phyloP scores from a whole-genome alignment of 2,797 vertebrate genomes.

The Coccyzus lansbergi region DNA sequence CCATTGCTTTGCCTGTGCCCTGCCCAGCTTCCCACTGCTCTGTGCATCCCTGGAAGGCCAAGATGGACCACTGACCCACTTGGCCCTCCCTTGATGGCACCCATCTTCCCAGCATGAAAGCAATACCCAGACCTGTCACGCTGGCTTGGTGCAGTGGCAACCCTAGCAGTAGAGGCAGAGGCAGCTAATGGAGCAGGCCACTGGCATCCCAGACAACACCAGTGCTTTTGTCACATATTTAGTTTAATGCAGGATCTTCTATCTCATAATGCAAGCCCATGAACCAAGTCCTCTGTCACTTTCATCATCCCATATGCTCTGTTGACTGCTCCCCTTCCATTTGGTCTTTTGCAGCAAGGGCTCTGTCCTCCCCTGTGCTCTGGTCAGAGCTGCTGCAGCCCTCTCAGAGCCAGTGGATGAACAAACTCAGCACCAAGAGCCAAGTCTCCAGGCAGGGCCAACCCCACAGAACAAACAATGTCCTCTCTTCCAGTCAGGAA shows the following conservation, averaged over 20 bases:
- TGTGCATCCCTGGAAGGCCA: neutral
- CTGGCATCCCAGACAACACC: neutral
- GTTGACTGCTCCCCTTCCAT: neutral
- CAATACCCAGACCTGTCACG: neutral
- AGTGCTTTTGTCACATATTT: neutral
- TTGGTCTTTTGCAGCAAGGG: neutral
- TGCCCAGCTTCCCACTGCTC: neutral
- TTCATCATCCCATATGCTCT: rapidly evolving
- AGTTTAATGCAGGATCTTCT: neutral
- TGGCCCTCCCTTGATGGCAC: neutral
- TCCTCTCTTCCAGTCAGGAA: neutral
- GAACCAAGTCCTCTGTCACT: neutral
- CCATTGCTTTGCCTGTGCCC: neutral
- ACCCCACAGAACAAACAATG: neutral
- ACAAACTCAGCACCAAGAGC: neutral
- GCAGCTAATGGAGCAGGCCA: neutral
- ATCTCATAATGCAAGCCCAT: neutral
- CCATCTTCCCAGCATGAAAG: rapidly evolving
- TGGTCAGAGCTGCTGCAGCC: rapidly evolving
- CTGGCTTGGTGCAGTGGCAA: neutral
- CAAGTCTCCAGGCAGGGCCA: rapidly evolving
- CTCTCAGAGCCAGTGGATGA: neutral
- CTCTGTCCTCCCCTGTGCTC: neutral
- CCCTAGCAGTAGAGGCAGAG: neutral
- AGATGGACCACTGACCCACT: rapidly evolving